Base-by-base conservation (phyloP, 2,797 vertebrate species). In the Sitta carolinensis region DNA sequence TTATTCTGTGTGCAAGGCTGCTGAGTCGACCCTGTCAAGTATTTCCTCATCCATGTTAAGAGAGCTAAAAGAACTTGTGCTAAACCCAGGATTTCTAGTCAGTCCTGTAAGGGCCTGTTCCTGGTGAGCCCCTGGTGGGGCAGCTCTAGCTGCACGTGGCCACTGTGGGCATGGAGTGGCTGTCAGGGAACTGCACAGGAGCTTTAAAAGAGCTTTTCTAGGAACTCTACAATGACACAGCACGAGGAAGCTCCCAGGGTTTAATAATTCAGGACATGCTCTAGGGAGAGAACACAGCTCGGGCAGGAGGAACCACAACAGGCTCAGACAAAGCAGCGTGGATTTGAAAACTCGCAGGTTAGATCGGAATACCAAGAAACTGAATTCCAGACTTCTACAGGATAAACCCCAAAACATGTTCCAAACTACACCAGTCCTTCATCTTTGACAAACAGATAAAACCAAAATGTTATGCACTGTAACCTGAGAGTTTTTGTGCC, bases 1-100 rank as follows among this genome's bases (percentile, higher is more conserved):
- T 61, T n/a, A 4, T 1, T 84, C 7, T 34, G 15, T 62, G 47
- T 29, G 61, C 58, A 29, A 58, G 20, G 40, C 23, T 58, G 17
- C 25, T 5, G 14, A 61, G 13, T 30, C 0, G 0, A 14, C 18
- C 12, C 34, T 47, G 29, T 26, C 69, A 38, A 22, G 0, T 57
- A 75, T 26, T 66, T 79, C 76, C 76, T 62, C 47, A 27, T 30
- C 47, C 13, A 2, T 2, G 18, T 36, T 59, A 45, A 43, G 0
- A 54, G 57, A 66, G 11, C 9, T 48, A 25, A 61, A 47, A 76
- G 38, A 38, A 11, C 40, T n/a, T 9, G 21, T 22, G 15, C 13
- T 20, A 34, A 69, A 59, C 57, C 25, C 12, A 22, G 23, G 72
- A 38, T 69, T 79, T 69, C 10, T 9, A 42, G 16, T 19, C 20